Evolutionary conservation across 2,113 vertebrate species (phyloP).

Genomic region (Odontophorus gujanensis): DNA sequence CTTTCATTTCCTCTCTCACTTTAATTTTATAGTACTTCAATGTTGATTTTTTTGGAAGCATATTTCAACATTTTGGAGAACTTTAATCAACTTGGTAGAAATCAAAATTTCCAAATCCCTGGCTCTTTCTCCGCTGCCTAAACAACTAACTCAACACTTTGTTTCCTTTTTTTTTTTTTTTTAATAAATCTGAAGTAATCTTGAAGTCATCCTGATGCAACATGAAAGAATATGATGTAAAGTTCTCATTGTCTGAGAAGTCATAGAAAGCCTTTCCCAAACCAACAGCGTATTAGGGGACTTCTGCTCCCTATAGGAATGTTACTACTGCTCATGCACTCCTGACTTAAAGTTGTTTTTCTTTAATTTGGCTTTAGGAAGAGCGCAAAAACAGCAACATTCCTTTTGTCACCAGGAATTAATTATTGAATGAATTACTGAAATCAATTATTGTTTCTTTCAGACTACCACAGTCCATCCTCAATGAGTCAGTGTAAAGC

Average conservation of each 20-base stretch:
- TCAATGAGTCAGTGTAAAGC: slow-evolving; percentile 58
- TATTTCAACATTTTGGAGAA: neutral
- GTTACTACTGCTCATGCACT: slow-evolving; percentile 75
- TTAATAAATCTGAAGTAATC: slow-evolving; percentile 54
- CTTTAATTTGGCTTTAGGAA: slow-evolving; percentile 55
- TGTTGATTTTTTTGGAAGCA: neutral
- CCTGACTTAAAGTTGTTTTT: slow-evolving; percentile 71
- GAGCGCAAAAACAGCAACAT: slow-evolving; percentile 56
- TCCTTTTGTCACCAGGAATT: slow-evolving; percentile 77
- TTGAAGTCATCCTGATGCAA: slow-evolving; percentile 63
- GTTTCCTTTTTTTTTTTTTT: slow-evolving; percentile 51
- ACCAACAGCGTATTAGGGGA: slow-evolving; percentile 80
- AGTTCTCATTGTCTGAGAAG: slow-evolving; percentile 71
- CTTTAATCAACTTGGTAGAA: neutral
- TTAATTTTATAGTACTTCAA: neutral
- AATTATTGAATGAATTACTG: slow-evolving; percentile 86
- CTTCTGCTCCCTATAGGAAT: slow-evolving; percentile 78
- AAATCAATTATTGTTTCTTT: slow-evolving; percentile 78
- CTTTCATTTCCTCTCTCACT: neutral
- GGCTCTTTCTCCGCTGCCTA: slow-evolving; percentile 6
- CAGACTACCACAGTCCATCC: slow-evolving; percentile 61
- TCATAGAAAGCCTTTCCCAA: slow-evolving; percentile 76
- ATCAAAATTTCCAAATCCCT: neutral
- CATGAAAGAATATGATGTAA: slow-evolving; percentile 65
- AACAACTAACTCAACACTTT: slow-evolving; percentile 4